Percentiles rank a stretch among this genome's conserved stretches.
Evolutionary conservation across 1,140 invertebrate genomes (phyloP).

Genomic region (Cataglyphis hispanica): DNA sequence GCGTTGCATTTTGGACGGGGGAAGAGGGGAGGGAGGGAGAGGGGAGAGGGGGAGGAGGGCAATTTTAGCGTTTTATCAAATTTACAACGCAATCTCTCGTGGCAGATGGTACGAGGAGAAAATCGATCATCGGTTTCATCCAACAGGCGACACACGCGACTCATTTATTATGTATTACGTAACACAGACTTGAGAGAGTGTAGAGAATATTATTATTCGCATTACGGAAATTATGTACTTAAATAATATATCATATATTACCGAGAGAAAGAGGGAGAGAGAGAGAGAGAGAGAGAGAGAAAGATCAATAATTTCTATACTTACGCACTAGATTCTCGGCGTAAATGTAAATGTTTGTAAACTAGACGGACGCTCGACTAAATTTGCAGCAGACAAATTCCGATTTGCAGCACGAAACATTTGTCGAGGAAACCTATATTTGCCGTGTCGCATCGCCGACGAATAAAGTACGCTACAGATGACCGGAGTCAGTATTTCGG

Average conservation of each 20-base stretch:
- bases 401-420: neutral
- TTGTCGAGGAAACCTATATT: conserved; percentile 31
- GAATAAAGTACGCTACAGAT: neutral
- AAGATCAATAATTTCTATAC: conserved; percentile 3
- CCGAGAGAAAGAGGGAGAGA: neutral
- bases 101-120: neutral
- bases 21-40: too few relatives aligned
- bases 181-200: neutral
- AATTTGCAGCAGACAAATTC: neutral
- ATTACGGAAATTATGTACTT: conserved; percentile 8
- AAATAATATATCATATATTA: neutral
- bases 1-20: neutral
- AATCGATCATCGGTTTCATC: conserved; percentile 4
- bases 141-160: neutral
- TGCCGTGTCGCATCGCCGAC: neutral
- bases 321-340: neutral
- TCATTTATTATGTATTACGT: conserved; percentile 24
- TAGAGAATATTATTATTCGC: conserved; percentile 7
- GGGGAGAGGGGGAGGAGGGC: too few relatives aligned
- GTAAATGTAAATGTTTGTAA: neutral
- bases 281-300: neutral
- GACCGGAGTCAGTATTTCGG: conserved; percentile 17
- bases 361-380: conserved; percentile 3
- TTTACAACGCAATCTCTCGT: neutral
- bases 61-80: neutral